A percentile compares a stretch with the other conserved stretches of the same genome.
These are phyloP conservation scores for Carcinoscorpius rotundicauda DNA, from an alignment of 1,140 invertebrate species.

Conservation along the genomic window DNA sequence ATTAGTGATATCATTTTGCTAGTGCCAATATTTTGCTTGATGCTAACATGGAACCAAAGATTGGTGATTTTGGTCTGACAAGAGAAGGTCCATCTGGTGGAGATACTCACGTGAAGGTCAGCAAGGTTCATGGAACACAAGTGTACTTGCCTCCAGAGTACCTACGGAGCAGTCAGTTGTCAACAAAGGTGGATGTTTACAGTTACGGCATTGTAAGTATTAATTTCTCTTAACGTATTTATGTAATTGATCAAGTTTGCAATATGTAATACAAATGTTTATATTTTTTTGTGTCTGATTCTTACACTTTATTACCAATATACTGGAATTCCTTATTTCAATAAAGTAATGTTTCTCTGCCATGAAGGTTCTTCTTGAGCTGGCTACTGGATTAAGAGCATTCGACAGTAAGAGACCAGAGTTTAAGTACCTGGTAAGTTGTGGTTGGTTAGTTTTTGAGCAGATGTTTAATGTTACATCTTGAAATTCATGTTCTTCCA, in stretches of 20 bases:
- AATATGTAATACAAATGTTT: constrained; percentile 6
- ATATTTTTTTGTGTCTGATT: neutral
- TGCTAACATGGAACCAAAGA: constrained; percentile 68
- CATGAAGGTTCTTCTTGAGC: constrained; percentile 55
- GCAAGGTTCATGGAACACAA: constrained; percentile 62
- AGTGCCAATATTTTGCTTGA: constrained; percentile 91
- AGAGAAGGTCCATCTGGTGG: constrained; percentile 52
- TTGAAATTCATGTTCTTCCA: no score
- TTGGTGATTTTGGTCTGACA: constrained; percentile 89
- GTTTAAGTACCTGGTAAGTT: constrained; percentile 11
- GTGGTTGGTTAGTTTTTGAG: neutral
- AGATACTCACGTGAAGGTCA: constrained; percentile 43
- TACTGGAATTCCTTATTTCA: neutral
- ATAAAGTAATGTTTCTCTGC: neutral
- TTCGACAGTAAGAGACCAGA: constrained; percentile 41
- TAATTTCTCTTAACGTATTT: no score
- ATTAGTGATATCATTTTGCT: constrained; percentile 46
- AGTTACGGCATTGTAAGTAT: constrained; percentile 71
- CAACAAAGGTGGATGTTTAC: constrained; percentile 84
- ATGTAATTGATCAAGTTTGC: no score
- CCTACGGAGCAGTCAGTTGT: constrained; percentile 50
- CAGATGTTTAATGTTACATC: neutral
- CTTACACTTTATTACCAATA: neutral
- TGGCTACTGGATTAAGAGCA: constrained; percentile 57
- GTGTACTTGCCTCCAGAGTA: constrained; percentile 87